phyloP scores from a whole-genome alignment of 2,797 vertebrate genomes.

The Tamandua tetradactyla region DNA sequence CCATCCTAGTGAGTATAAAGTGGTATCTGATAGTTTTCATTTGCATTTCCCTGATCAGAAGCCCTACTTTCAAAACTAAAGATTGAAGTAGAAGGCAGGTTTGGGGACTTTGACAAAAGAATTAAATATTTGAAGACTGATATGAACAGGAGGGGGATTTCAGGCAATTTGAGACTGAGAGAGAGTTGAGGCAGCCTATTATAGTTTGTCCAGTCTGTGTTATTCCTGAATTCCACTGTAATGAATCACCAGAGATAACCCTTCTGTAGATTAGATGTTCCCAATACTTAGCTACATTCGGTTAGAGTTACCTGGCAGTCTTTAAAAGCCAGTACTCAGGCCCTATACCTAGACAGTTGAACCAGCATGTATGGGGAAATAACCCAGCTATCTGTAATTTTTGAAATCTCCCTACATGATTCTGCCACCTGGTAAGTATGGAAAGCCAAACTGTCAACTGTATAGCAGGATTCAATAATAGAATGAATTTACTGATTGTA shows the following conservation, averaged over 20 bases:
- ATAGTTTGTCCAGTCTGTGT: neutral
- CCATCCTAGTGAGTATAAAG: neutral
- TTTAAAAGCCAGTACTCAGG: neutral
- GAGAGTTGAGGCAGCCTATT: neutral
- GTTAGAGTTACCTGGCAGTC: neutral
- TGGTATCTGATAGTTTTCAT: neutral
- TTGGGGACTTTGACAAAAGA: neutral
- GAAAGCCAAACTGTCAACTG: slow-evolving; percentile 56
- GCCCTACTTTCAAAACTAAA: slow-evolving; percentile 1
- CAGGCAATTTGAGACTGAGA: neutral
- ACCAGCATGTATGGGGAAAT: neutral
- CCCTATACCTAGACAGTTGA: neutral
- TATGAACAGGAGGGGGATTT: neutral
- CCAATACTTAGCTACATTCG: neutral
- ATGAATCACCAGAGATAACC: neutral
- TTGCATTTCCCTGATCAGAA: neutral
- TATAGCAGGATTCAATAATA: slow-evolving; percentile 59
- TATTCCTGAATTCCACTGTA: neutral
- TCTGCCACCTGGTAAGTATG: neutral
- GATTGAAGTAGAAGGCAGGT: neutral
- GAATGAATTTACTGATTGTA: slow-evolving; percentile 67
- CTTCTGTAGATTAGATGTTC: neutral
- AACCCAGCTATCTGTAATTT: neutral
- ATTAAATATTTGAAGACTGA: neutral
- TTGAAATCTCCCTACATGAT: neutral